Evolutionary conservation across 2,113 vertebrate genomes (phyloP).

Genomic region (Oncorhynchus clarkii): DNA sequence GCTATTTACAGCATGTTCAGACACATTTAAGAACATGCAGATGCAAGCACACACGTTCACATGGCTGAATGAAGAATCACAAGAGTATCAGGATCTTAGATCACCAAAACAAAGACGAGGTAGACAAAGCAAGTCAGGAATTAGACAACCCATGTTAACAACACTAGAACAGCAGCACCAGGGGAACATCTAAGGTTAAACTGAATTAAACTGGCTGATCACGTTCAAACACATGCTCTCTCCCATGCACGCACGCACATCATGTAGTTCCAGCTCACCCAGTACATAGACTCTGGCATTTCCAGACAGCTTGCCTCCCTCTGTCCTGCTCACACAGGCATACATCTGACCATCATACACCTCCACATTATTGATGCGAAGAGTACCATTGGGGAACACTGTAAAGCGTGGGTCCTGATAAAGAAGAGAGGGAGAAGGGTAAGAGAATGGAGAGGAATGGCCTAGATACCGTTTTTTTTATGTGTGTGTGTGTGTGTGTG

Average conservation of each 20-base stretch:
- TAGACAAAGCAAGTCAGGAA: too few relatives aligned
- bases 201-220: too few relatives aligned
- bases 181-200: too few relatives aligned
- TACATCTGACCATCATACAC: constrained; percentile 89
- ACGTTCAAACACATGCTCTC: neutral
- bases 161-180: too few relatives aligned
- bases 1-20: too few relatives aligned
- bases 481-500: neutral
- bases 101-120: too few relatives aligned
- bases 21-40: neutral
- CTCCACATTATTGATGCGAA: constrained; percentile 92
- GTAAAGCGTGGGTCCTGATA: constrained; percentile 85
- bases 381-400: constrained; percentile 85
- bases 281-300: constrained; percentile 83
- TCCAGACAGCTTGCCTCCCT: constrained; percentile 78
- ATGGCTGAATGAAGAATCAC: too few relatives aligned
- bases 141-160: too few relatives aligned
- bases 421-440: neutral
- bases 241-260: neutral
- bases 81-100: too few relatives aligned
- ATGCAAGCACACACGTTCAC: neutral
- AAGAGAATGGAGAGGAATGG: neutral
- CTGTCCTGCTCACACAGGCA: constrained; percentile 83
- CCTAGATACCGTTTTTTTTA: too few relatives aligned
- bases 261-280: constrained; percentile 68